These are phyloP conservation scores for Diarsia rubi DNA, from an alignment of 2,888 invertebrate genomes.

Conservation along the genomic window DNA sequence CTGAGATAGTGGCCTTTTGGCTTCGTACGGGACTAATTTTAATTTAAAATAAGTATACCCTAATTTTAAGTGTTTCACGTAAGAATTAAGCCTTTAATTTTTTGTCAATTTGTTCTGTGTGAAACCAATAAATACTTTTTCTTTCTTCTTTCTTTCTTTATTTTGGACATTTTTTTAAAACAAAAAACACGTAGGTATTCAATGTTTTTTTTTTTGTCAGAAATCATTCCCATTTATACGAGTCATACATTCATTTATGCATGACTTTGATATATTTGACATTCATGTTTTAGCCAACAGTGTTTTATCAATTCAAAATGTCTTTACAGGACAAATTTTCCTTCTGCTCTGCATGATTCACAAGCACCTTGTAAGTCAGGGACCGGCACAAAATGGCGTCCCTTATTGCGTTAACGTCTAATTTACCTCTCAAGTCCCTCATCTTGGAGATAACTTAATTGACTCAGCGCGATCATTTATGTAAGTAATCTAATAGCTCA, in stretches of 20 bases:
- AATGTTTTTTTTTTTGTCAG: no score
- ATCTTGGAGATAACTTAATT: constrained; percentile 72
- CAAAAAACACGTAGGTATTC: no score
- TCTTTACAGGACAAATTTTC: not conserved
- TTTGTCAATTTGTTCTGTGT: no score
- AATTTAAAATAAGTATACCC: no score
- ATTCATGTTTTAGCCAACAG: not conserved
- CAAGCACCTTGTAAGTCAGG: constrained; percentile 22
- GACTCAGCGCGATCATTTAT: constrained; percentile 66
- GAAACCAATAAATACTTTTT: no score
- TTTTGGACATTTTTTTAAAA: no score
- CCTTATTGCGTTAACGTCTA: constrained; percentile 78
- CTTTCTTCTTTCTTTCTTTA: no score
- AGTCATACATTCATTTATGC: not conserved
- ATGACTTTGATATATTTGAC: not conserved
- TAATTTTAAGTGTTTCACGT: no score
- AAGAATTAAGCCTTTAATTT: no score
- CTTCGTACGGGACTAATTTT: no score
- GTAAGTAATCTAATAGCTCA: constrained; percentile 56
- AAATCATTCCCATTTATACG: no score
- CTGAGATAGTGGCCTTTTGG: no score
- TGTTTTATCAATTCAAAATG: not conserved
- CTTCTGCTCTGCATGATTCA: constrained; percentile 30
- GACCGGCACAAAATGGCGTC: constrained; percentile 55
- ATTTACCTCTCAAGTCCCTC: constrained; percentile 76